Conservation (phyloP, 2,113 vertebrate species). For the Cacatua alba region DNA sequence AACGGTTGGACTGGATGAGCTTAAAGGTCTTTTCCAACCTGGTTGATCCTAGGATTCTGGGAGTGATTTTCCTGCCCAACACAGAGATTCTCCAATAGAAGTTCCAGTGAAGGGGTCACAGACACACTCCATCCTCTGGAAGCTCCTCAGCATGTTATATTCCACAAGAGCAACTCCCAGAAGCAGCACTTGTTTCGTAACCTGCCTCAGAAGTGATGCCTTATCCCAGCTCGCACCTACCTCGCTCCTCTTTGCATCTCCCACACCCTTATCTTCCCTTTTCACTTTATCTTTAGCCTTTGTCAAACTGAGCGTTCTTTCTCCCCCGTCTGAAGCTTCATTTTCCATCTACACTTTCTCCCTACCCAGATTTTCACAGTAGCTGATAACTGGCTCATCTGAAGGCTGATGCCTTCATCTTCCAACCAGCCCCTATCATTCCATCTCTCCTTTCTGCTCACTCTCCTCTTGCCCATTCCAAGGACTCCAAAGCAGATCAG, state of each 20-base stretch:
- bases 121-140: neutral
- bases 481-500: neutral
- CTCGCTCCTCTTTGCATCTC: neutral
- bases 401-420: fast-evolving
- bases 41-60: neutral
- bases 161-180: neutral
- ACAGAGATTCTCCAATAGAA: neutral
- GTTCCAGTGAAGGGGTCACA: neutral
- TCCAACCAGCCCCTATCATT: neutral
- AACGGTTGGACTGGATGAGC: too few relatives aligned
- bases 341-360: neutral
- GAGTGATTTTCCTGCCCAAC: neutral
- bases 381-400: neutral
- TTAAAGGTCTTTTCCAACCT: neutral
- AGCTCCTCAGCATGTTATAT: neutral
- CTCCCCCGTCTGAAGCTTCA: neutral
- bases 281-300: neutral
- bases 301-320: neutral
- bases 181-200: neutral
- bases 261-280: neutral
- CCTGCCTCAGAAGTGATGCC: neutral
- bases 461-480: neutral
- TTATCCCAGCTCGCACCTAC: neutral
- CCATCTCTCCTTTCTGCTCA: neutral
- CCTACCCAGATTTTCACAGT: neutral